Evolutionary conservation across 1,140 invertebrate species (phyloP).

Genomic region (Sitodiplosis mosellana): DNA sequence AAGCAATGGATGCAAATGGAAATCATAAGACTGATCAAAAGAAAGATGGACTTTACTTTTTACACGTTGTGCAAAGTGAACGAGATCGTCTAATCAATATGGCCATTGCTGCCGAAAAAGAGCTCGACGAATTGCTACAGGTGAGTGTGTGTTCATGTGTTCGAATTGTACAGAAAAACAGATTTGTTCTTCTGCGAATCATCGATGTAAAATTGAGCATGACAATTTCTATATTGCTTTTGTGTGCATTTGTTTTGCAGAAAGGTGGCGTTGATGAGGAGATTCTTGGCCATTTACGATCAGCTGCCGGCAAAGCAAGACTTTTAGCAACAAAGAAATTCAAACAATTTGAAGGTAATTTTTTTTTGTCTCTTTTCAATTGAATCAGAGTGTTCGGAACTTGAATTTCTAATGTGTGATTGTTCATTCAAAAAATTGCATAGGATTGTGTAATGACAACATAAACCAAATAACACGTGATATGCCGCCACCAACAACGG

Average conservation of each 20-base stretch:
- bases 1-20: not conserved
- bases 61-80: constrained; percentile 51
- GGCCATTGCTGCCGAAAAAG: constrained; percentile 45
- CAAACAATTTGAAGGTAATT: constrained; percentile 73
- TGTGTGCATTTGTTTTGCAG: not conserved
- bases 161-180: no score
- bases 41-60: constrained; percentile 59
- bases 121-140: constrained; percentile 34
- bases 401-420: no score
- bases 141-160: no score
- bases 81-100: constrained; percentile 44
- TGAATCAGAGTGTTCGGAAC: no score
- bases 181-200: no score
- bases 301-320: constrained; percentile 79
- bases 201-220: no score
- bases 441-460: constrained; percentile 38
- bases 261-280: constrained; percentile 45
- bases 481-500: constrained; percentile 65
- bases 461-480: constrained; percentile 51
- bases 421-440: constrained; percentile 7
- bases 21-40: not conserved
- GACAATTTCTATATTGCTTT: not conserved
- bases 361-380: not conserved
- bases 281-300: constrained; percentile 59
- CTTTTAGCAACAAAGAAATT: constrained; percentile 81